phyloP scores from a whole-genome alignment of 2,888 invertebrate genomes.

The Caenorhabditis sp. region DNA sequence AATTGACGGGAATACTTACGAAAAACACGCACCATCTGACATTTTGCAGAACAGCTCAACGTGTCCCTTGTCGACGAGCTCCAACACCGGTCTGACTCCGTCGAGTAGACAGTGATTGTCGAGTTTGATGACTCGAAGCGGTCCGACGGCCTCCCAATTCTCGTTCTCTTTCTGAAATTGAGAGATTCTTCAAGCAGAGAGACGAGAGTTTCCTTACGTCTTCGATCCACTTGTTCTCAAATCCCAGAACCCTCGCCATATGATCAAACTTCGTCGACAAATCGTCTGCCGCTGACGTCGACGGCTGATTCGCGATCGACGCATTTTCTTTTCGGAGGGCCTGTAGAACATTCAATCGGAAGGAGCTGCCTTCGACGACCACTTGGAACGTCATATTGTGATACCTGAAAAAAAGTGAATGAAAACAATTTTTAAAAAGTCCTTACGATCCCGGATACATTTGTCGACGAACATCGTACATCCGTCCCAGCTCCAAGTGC shows the following conservation, averaged over 20 bases:
- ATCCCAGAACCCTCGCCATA: not conserved
- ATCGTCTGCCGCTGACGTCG: too few relatives aligned
- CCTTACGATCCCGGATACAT: not conserved
- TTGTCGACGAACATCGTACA: not conserved
- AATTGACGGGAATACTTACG: not conserved
- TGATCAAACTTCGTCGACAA: not conserved
- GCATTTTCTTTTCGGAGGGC: too few relatives aligned
- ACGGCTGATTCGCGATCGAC: too few relatives aligned
- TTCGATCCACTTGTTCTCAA: not conserved
- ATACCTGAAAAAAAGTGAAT: too few relatives aligned
- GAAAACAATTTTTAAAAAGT: not conserved
- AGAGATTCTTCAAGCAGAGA: not conserved
- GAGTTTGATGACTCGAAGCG: not conserved
- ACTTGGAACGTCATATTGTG: too few relatives aligned
- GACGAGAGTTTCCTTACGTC: not conserved
- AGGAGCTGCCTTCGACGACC: too few relatives aligned
- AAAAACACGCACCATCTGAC: not conserved
- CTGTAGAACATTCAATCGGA: too few relatives aligned
- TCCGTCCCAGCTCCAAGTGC: not conserved
- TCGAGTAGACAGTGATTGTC: not conserved
- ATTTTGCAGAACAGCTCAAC: not conserved
- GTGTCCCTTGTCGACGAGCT: not conserved
- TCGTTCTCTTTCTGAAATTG: not conserved
- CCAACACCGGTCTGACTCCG: not conserved
- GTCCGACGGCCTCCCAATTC: not conserved